These are phyloP conservation scores for Cebuella pygmaea DNA, from an alignment of 2,797 vertebrate species.

Conservation along the genomic window DNA sequence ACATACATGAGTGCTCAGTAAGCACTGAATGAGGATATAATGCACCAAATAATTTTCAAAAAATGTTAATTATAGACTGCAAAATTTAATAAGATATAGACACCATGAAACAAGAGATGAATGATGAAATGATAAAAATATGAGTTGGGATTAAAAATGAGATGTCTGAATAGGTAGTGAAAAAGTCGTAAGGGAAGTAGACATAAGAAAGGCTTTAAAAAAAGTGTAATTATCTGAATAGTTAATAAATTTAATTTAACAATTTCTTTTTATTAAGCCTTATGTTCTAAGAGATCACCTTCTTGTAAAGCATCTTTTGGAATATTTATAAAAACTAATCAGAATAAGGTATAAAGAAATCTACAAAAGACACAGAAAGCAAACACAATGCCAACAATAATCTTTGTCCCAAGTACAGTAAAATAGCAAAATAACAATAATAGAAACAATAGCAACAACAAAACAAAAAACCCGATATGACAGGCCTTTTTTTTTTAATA, in stretches of 20 bases:
- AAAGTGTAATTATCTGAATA: background rate
- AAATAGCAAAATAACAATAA: background rate
- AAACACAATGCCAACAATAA: background rate
- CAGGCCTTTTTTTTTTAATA: background rate
- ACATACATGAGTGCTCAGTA: background rate
- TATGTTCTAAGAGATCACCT: background rate
- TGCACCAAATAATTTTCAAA: background rate
- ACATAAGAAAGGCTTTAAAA: background rate
- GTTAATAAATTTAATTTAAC: background rate
- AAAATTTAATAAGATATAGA: slow-evolving; percentile 26
- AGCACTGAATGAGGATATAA: background rate
- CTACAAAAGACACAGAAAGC: background rate
- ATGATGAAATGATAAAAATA: slow-evolving; percentile 40
- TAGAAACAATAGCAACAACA: background rate
- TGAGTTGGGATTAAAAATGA: slow-evolving; percentile 1
- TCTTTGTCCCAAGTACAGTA: slow-evolving; percentile 36
- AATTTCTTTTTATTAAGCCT: background rate
- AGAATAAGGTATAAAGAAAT: background rate
- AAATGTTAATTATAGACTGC: background rate
- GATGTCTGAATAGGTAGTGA: background rate
- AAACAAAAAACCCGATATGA: background rate
- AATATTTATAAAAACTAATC: slow-evolving; percentile 15
- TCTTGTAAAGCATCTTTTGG: background rate
- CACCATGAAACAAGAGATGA: background rate
- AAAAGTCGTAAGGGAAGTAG: background rate